Evolutionary conservation across 2,797 vertebrate genomes (phyloP), one percentile per base, ranked within the genome.

Genomic region (Oreonectes daqikongensis): DNA sequence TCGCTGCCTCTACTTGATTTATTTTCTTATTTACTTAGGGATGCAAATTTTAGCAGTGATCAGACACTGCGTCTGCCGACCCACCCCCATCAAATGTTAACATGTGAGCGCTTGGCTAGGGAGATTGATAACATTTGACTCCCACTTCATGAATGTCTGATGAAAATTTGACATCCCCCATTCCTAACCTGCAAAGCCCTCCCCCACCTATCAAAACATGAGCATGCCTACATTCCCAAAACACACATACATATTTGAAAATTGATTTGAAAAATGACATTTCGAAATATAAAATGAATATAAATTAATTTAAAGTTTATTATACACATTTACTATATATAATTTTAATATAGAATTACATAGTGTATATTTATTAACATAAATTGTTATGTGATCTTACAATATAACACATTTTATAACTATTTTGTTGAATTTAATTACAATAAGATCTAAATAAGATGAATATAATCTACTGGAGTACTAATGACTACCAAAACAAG

Each of bases 21-120:
- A 94, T 94, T 93, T 93, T 92, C 92, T 92, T 93, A 93, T 94
- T 93, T 93, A 94, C 93, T 94, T 90, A 93, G 86, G 84, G 88
- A 94, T 93, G 93, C 93, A 94, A 93, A 94, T 94, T 91, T 90
- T 81, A 87, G 85, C 86, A 83, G 86, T 87, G 89, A 93, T 91
- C 91, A 90, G 87, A 92, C 83, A 89, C 90, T 85, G 83, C 89
- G 88, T 89, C 79, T 80, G 87, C 87, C 44, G 71, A 84, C 84
- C 72, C 35, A 67, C 32, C 68, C 84, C 63, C 57, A 69, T 84
- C 81, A 71, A 83, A 86, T 86, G 88, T 90, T 87, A 92, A 89
- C 84, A 86, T 87, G 81, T 84, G 82, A 87, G 87, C 78, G 79
- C 72, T 79, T 60, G 82, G 69, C 76, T 69, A 67, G 84, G 84